Evolutionary conservation across 2,113 vertebrate genomes (phyloP), one percentile per base, ranked within the genome.

Genomic region (Halcyon malimbica): DNA sequence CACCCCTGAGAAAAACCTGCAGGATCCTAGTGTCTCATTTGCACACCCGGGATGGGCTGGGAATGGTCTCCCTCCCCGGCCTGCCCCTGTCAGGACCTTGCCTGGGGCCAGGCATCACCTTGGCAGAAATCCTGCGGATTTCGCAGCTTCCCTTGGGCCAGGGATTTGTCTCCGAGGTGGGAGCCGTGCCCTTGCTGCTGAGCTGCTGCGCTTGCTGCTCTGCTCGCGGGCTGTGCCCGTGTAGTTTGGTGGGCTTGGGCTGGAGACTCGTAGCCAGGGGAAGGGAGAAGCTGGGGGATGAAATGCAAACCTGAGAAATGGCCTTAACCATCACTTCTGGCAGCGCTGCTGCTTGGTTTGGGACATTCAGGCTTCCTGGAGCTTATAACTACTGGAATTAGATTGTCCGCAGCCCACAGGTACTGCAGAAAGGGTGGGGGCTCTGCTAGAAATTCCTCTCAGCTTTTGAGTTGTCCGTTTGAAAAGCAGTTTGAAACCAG

Each of bases 211-310:
- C 17, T 5, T 14, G 2, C 1, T 35, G 39, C 81, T 35, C 68
- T 69, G 54, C 73, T 17, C 2, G 9, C 44, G 81, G 44, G 28
- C 51, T 63, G 0, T 0, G 1, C 24, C 19, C 37, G 29, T 0
- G 1, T 12, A 24, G 16, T 12, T 6, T 1, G 3, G 14, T 8
- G 39, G 23, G 59, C 54, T 64, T 0, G 0, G 24, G 42, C 2
- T 44, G 68, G 33, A 26, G 13, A 2, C 9, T 31, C 0, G 0
- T 1, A 33, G 39, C 39, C n/a, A 17, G 31, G 26, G 39, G 42
- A 15, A 53, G 26, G 20, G 39, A 48, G 42, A n/a, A 13, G 35
- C 48, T 10, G 41, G 57, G 70, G n/a, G 24, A 2, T 25, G 31
- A 51, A 39, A 12, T 3, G 50, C n/a, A 35, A 35, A 68, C 8